Percentiles rank a stretch among this genome's conserved stretches.
phyloP scores from a whole-genome alignment of 2,113 vertebrate species.

The Brienomyrus longianalis region DNA sequence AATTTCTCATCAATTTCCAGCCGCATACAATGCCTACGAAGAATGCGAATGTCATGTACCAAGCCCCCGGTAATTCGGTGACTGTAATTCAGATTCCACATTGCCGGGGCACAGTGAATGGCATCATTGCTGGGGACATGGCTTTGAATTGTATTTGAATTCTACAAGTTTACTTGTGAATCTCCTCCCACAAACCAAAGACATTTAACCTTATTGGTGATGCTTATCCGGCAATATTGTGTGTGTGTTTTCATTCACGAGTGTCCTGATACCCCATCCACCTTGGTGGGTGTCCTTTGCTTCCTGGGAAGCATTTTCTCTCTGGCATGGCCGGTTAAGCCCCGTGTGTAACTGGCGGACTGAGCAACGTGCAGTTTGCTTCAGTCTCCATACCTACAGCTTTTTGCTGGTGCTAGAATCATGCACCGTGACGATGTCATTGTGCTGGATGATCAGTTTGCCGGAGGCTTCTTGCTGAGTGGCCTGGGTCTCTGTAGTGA shows the following conservation, averaged over 20 bases:
- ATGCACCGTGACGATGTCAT: slow-evolving; percentile 34
- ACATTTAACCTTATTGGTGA: neutral
- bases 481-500: neutral
- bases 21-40: neutral
- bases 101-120: neutral
- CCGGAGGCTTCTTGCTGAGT: slow-evolving; percentile 40
- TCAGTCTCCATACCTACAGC: neutral
- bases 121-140: neutral
- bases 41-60: neutral
- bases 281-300: neutral
- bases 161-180: neutral
- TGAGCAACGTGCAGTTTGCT: neutral
- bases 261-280: neutral
- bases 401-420: neutral
- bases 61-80: neutral
- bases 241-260: neutral
- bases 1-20: neutral
- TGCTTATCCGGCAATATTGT: neutral
- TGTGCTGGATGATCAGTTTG: slow-evolving; percentile 41
- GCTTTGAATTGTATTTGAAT: neutral
- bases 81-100: neutral
- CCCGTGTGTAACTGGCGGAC: neutral
- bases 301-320: neutral
- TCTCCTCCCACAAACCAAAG: neutral
- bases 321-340: neutral